A percentile compares a stretch with the other conserved stretches of the same genome.
Conservation (phyloP, 2,113 vertebrate genomes). For the Tetraodon nigroviridis region DNA sequence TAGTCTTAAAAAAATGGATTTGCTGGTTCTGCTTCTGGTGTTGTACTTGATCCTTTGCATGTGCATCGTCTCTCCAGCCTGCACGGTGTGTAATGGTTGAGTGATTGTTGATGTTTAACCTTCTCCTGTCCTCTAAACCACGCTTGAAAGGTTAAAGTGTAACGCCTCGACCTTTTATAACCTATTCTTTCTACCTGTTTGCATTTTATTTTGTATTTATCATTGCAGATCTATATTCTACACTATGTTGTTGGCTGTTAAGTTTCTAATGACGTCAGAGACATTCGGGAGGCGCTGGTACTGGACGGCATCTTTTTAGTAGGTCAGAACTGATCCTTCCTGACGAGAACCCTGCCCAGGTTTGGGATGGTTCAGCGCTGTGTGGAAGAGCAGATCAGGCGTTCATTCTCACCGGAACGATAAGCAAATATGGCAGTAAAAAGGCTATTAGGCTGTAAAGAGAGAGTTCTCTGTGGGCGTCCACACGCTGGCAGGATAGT, state of each 20-base stretch:
- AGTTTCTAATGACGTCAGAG: too few relatives aligned
- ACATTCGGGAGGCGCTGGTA: too few relatives aligned
- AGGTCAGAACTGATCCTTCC: too few relatives aligned
- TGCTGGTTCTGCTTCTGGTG: too few relatives aligned
- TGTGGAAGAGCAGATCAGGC: too few relatives aligned
- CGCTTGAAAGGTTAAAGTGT: constrained; percentile 20
- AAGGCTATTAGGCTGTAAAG: neutral
- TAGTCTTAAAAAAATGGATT: too few relatives aligned
- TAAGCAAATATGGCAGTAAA: neutral
- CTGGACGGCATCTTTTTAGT: too few relatives aligned
- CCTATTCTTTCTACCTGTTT: neutral
- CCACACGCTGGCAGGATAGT: neutral
- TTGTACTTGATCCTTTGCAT: too few relatives aligned
- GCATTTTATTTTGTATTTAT: too few relatives aligned
- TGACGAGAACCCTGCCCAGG: too few relatives aligned
- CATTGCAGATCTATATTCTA: neutral
- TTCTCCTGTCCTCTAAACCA: neutral
- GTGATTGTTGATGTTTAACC: constrained; percentile 37
- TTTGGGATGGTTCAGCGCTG: too few relatives aligned
- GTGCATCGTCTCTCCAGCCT: neutral
- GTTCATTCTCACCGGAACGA: neutral
- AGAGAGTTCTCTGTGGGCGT: too few relatives aligned
- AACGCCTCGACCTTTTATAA: neutral
- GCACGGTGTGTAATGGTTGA: constrained; percentile 6
- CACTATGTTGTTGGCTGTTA: neutral